Evolutionary conservation across 2,888 invertebrate species (phyloP).

Genomic region (Scaptomyza polygonia): DNA sequence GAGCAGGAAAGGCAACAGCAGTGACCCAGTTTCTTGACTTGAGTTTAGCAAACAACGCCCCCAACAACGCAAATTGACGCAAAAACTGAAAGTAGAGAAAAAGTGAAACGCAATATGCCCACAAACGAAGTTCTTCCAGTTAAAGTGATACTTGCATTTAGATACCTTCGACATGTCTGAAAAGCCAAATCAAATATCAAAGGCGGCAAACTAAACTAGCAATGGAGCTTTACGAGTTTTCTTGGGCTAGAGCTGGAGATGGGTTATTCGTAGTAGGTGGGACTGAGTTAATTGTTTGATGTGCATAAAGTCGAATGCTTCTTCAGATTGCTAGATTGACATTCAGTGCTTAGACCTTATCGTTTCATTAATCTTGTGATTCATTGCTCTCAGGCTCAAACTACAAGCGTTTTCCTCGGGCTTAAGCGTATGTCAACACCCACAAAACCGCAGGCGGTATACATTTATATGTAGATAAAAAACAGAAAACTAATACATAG

Average conservation of each 20-base stretch:
- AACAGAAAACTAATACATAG: conserved; percentile 9
- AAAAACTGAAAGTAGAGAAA: conserved; percentile 76
- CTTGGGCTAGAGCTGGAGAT: background rate
- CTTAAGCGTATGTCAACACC: conserved; percentile 79
- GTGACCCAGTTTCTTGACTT: conserved; percentile 68
- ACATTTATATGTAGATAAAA: background rate
- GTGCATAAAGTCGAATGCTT: conserved; percentile 44
- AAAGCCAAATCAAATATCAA: conserved; percentile 81
- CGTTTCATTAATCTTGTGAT: conserved; percentile 70
- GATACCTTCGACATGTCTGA: conserved; percentile 39
- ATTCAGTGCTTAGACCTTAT: conserved; percentile 50
- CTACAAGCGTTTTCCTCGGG: conserved; percentile 22
- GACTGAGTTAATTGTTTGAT: conserved; percentile 62
- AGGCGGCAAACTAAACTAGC: conserved; percentile 58
- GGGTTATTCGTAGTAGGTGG: conserved; percentile 12
- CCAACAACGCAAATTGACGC: conserved; percentile 62
- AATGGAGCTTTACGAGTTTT: conserved; percentile 19
- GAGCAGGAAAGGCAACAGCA: conserved; percentile 38
- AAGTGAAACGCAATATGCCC: conserved; percentile 83
- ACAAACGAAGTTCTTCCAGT: conserved; percentile 56
- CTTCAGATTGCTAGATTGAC: conserved; percentile 67
- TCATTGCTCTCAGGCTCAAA: conserved; percentile 45
- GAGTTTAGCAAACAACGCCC: conserved; percentile 63
- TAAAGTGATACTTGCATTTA: conserved; percentile 6
- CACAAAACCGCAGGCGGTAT: conserved; percentile 76